Evolutionary conservation across 2,797 vertebrate genomes (phyloP).

Genomic region (Argya squamiceps): DNA sequence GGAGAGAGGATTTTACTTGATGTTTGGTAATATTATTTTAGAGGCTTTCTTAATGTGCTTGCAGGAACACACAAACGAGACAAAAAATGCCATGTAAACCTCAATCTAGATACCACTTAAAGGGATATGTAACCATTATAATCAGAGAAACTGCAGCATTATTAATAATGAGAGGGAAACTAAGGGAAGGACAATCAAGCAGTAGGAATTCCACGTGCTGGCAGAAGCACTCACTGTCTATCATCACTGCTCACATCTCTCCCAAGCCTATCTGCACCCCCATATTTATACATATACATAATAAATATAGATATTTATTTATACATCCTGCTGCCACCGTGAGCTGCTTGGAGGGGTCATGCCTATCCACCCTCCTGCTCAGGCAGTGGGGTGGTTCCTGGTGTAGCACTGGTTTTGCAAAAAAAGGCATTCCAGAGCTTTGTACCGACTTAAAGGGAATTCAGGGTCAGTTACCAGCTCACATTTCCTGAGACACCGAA

Average conservation of each 20-base stretch:
- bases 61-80: slow-evolving; percentile 10
- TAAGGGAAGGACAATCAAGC: not conserved
- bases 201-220: not conserved
- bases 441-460: not conserved
- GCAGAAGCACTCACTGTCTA: not conserved
- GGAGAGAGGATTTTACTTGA: slow-evolving; percentile 35
- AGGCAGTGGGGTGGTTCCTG: fast-evolving
- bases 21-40: slow-evolving; percentile 30
- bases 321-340: fast-evolving
- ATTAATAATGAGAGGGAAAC: not conserved
- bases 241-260: not conserved
- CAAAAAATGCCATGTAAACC: not conserved
- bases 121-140: not conserved
- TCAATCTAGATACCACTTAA: not conserved
- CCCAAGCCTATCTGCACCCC: too few relatives aligned
- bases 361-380: fast-evolving
- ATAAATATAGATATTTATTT: too few relatives aligned
- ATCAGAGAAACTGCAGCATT: not conserved
- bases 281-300: too few relatives aligned
- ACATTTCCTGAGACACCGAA: not conserved
- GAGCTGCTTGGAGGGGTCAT: not conserved
- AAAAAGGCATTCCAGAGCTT: not conserved
- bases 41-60: slow-evolving; percentile 18
- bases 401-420: not conserved
- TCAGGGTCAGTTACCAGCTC: not conserved